These are phyloP conservation scores for Tauraco hartlaubi DNA, from an alignment of 2,797 vertebrate species.

Conservation along the genomic window DNA sequence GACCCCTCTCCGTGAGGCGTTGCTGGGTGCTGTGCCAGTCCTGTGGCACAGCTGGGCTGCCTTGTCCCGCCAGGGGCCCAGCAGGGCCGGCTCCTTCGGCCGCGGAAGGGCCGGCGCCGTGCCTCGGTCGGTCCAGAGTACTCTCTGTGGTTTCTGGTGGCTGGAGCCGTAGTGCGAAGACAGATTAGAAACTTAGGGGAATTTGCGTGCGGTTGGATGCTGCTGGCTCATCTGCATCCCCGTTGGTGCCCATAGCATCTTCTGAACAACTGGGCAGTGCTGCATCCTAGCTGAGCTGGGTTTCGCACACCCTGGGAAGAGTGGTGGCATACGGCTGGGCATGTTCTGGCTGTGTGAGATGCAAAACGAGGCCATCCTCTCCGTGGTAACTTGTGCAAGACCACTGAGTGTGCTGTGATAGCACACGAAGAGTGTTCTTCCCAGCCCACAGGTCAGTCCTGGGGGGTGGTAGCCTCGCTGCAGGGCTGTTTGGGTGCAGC, in stretches of 20 bases:
- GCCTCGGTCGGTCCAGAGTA: background rate
- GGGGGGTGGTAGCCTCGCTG: accelerated
- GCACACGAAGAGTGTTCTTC: background rate
- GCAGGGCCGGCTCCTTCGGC: background rate
- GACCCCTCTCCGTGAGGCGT: too few relatives aligned
- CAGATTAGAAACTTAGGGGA: background rate
- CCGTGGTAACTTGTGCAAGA: background rate
- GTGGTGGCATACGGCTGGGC: background rate
- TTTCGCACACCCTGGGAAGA: background rate
- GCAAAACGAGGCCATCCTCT: background rate
- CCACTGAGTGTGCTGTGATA: accelerated
- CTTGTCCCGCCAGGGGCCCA: background rate
- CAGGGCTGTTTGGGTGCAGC: background rate
- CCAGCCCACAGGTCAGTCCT: background rate
- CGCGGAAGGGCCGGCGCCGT: background rate
- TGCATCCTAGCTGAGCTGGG: background rate
- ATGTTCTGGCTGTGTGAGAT: accelerated
- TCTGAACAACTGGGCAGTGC: background rate
- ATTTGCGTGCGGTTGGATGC: background rate
- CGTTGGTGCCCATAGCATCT: accelerated
- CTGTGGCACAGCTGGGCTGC: background rate
- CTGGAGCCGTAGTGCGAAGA: background rate
- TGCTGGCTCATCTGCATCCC: background rate
- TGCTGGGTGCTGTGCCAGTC: background rate
- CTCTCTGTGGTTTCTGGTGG: background rate